phyloP scores from a whole-genome alignment of 2,797 vertebrate species.

The Ctenosaura bakeri region DNA sequence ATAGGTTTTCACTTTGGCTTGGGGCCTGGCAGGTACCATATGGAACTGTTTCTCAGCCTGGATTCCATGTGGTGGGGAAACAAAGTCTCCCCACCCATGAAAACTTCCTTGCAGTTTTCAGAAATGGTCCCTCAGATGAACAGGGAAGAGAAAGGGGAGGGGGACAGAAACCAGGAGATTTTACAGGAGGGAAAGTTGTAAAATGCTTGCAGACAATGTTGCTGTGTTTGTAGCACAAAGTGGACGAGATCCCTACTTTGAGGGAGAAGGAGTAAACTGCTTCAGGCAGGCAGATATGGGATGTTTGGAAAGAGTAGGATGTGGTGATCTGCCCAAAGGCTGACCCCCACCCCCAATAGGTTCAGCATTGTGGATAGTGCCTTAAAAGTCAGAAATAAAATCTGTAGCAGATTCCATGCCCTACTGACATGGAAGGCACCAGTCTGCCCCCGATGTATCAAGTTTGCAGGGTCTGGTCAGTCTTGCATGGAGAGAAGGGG shows the following conservation, averaged over 20 bases:
- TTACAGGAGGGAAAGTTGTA: not conserved
- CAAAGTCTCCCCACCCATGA: accelerated
- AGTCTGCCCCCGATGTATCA: no score
- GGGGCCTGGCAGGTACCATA: not conserved
- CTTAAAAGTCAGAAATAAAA: no score
- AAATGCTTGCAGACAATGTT: no score
- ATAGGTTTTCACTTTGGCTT: not conserved
- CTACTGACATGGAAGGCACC: no score
- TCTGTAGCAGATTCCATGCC: no score
- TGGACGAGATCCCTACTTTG: not conserved
- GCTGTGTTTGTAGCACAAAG: not conserved
- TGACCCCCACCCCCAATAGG: no score
- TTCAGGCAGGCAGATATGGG: not conserved
- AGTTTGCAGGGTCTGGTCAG: no score
- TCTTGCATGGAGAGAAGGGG: no score
- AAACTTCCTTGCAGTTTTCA: not conserved
- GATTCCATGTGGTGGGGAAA: not conserved
- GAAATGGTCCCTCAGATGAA: not conserved
- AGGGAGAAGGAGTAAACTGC: not conserved
- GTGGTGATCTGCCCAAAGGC: not conserved
- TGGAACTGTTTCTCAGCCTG: conserved; percentile 4
- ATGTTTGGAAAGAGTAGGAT: not conserved
- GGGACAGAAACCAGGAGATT: not conserved
- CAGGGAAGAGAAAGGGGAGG: not conserved
- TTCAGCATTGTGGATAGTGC: no score